Percentiles rank a stretch among this genome's conserved stretches.
phyloP scores from a whole-genome alignment of 2,113 vertebrate genomes.

The Pseudolaguvia tuberculata region DNA sequence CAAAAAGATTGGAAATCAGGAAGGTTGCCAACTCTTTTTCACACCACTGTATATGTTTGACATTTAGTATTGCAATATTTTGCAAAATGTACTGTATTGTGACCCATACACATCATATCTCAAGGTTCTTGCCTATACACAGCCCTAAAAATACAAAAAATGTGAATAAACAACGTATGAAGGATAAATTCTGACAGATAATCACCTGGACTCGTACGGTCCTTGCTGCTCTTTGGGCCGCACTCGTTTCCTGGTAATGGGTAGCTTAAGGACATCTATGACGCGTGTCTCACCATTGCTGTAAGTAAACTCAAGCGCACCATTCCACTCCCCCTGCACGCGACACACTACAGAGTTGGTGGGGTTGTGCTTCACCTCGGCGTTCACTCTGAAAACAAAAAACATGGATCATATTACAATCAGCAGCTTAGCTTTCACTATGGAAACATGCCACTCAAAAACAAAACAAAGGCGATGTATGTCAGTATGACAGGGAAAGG shows the following conservation, averaged over 20 bases:
- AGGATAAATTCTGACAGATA: neutral
- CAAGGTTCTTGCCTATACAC: too few relatives aligned
- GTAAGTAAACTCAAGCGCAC: slow-evolving; percentile 85
- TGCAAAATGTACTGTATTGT: too few relatives aligned
- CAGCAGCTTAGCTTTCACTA: slow-evolving; percentile 27
- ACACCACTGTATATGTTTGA: too few relatives aligned
- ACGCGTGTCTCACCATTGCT: slow-evolving; percentile 78
- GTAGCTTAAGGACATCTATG: slow-evolving; percentile 83
- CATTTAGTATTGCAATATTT: too few relatives aligned
- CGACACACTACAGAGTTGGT: slow-evolving; percentile 84
- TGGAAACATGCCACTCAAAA: slow-evolving; percentile 16
- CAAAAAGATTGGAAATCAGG: too few relatives aligned
- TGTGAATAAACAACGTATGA: too few relatives aligned
- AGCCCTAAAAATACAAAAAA: too few relatives aligned
- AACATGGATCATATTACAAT: slow-evolving; percentile 30
- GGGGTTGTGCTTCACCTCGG: slow-evolving; percentile 88
- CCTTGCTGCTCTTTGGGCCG: slow-evolving; percentile 85
- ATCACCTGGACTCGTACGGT: slow-evolving; percentile 85
- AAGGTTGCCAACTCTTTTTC: too few relatives aligned
- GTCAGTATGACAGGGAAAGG: neutral
- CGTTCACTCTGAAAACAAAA: slow-evolving; percentile 75
- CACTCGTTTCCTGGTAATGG: slow-evolving; percentile 81
- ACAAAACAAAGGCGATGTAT: neutral
- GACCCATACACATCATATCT: too few relatives aligned
- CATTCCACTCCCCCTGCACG: slow-evolving; percentile 97